Evolutionary conservation across 2,113 vertebrate genomes (phyloP).

Genomic region (Pomatostomus ruficeps): DNA sequence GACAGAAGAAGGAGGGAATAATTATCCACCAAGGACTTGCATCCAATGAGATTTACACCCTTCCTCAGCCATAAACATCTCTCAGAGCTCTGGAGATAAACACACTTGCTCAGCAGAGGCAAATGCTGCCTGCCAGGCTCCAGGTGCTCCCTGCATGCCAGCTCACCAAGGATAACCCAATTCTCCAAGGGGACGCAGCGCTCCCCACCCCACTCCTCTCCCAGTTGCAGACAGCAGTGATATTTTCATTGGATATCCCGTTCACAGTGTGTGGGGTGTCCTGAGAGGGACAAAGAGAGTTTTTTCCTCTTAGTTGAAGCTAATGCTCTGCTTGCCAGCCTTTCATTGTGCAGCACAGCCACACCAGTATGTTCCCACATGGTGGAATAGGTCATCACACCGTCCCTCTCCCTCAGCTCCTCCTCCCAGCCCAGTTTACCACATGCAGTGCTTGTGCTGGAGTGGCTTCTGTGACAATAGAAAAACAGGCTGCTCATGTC

Average conservation of each 20-base stretch:
- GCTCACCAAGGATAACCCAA: not conserved
- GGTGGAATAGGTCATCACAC: not conserved
- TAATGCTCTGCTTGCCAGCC: not conserved
- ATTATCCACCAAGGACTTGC: not conserved
- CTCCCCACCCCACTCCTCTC: not conserved
- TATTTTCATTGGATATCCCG: not conserved
- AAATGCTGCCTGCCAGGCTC: not conserved
- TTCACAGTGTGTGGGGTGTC: not conserved
- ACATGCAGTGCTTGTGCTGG: too few species aligned
- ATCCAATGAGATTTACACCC: slow-evolving; percentile 11
- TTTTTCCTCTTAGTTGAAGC: not conserved
- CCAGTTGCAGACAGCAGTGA: not conserved
- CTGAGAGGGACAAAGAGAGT: rapidly evolving
- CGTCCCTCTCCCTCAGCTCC: not conserved
- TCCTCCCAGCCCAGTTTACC: not conserved
- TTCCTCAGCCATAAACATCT: not conserved
- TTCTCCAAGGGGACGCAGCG: not conserved
- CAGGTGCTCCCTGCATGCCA: not conserved
- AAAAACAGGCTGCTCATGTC: not conserved
- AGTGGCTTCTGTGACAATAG: not conserved
- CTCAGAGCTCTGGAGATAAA: slow-evolving; percentile 1
- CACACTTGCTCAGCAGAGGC: not conserved
- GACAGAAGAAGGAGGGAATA: not conserved
- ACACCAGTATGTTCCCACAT: not conserved
- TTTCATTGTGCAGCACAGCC: not conserved